Evolutionary conservation across 2,113 vertebrate species (phyloP).

Genomic region (Acanthochromis polyacanthus): DNA sequence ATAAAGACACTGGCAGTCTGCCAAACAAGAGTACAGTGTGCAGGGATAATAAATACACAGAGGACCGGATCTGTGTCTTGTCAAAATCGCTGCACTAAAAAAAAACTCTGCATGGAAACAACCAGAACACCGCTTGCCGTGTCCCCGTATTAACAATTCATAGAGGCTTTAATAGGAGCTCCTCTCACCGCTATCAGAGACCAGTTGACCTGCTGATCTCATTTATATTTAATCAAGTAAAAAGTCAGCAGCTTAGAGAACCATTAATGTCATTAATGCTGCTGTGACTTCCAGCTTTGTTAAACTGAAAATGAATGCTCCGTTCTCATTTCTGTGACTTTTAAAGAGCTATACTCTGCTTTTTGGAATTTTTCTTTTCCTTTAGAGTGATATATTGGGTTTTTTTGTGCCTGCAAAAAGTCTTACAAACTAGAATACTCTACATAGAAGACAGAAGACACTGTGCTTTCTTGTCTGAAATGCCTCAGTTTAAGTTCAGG

Average conservation of each 20-base stretch:
- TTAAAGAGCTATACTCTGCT: neutral
- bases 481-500: no score
- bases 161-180: neutral
- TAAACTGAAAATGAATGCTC: neutral
- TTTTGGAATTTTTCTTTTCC: neutral
- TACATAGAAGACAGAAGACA: no score
- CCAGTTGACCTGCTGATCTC: slow-evolving; percentile 23
- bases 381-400: no score
- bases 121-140: neutral
- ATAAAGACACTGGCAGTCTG: slow-evolving; percentile 36
- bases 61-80: slow-evolving; percentile 27
- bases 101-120: slow-evolving; percentile 27
- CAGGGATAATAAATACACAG: slow-evolving; percentile 39
- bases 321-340: neutral
- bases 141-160: neutral
- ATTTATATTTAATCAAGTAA: slow-evolving; percentile 36
- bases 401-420: no score
- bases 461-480: no score
- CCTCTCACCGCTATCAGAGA: slow-evolving; percentile 25
- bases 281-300: neutral
- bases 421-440: no score
- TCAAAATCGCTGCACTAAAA: slow-evolving; percentile 7
- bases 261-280: neutral
- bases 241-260: slow-evolving; percentile 3
- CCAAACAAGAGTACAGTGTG: slow-evolving; percentile 18